Evolutionary conservation across 2,888 invertebrate genomes (phyloP).

Genomic region (Parnassius orleans): DNA sequence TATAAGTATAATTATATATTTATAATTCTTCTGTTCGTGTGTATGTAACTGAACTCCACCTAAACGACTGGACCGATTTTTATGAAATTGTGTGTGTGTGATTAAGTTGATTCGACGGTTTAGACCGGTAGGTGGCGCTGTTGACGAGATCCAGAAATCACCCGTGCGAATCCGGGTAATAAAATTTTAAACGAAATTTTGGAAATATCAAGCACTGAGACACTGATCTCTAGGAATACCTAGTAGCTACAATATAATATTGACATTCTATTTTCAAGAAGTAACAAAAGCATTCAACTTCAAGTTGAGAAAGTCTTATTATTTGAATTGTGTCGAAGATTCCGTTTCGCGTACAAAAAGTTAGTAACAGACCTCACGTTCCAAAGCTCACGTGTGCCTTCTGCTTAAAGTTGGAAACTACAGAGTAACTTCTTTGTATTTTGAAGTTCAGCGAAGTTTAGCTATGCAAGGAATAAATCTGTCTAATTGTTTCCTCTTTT

Average conservation of each 20-base stretch:
- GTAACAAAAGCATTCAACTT: constrained; percentile 8
- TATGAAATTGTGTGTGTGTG: too few species aligned
- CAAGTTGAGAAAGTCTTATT: constrained; percentile 15
- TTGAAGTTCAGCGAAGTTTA: constrained; percentile 17
- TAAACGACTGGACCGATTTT: too few species aligned
- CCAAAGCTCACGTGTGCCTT: constrained; percentile 20
- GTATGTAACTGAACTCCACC: too few species aligned
- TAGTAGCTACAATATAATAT: background rate
- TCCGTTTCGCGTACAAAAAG: constrained; percentile 16
- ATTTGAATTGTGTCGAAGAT: constrained; percentile 21
- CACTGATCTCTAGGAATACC: too few species aligned
- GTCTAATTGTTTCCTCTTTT: background rate
- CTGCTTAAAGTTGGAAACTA: constrained; percentile 24
- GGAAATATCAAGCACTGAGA: too few species aligned
- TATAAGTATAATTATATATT: too few species aligned
- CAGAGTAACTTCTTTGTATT: constrained; percentile 19
- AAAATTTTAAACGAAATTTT: too few species aligned
- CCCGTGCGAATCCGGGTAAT: too few species aligned
- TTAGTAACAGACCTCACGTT: constrained; percentile 20
- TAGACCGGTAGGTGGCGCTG: too few species aligned
- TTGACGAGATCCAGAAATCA: too few species aligned
- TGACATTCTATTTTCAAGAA: constrained; percentile 5
- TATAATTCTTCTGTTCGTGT: too few species aligned
- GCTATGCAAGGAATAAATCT: constrained; percentile 10
- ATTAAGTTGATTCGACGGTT: too few species aligned